phyloP scores from a whole-genome alignment of 2,113 vertebrate genomes.

The Strix uralensis region DNA sequence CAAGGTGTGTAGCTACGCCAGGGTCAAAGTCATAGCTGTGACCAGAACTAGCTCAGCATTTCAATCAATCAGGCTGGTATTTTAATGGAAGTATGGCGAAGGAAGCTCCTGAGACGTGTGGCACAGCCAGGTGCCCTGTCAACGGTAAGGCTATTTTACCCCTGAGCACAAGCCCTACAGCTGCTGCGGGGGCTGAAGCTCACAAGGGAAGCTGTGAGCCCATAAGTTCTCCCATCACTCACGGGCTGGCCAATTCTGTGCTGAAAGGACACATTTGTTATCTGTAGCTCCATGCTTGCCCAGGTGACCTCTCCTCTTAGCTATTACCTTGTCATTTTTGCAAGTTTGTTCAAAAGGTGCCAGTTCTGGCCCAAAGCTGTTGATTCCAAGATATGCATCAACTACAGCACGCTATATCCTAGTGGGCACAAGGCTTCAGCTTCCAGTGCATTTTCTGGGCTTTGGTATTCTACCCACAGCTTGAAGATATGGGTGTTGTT shows the following conservation, averaged over 20 bases:
- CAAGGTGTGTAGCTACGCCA: background rate
- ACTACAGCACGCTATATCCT: background rate
- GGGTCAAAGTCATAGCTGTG: background rate
- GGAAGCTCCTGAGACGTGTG: background rate
- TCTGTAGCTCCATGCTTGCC: background rate
- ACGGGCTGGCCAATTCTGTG: background rate
- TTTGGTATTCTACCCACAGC: background rate
- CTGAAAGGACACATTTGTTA: background rate
- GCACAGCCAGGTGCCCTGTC: accelerated
- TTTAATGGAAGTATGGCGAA: accelerated
- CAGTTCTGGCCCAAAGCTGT: background rate
- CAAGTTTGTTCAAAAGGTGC: background rate
- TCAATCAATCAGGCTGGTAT: background rate
- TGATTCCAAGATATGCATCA: background rate
- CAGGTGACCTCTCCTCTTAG: background rate
- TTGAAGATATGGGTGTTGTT: background rate
- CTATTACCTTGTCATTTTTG: background rate
- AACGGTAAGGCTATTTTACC: accelerated
- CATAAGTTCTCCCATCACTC: accelerated
- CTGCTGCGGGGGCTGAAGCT: accelerated
- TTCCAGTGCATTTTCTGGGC: background rate
- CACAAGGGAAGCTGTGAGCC: background rate
- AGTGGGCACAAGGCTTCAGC: background rate
- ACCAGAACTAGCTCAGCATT: background rate
- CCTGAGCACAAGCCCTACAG: background rate